Evolutionary conservation across 2,113 vertebrate species (phyloP).

Genomic region (Leucoraja erinaceus): DNA sequence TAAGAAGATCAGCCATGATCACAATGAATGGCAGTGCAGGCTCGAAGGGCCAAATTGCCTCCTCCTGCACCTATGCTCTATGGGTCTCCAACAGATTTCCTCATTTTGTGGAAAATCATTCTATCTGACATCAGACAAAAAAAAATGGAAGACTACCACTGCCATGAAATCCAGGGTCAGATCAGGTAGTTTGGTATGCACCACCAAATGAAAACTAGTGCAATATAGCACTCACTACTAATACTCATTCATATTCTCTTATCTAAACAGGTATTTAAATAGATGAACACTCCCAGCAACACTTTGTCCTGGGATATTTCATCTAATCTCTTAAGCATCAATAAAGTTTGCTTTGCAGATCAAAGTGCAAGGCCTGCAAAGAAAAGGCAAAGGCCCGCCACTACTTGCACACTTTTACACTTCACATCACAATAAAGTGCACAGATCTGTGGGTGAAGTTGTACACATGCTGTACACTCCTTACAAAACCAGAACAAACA

Average conservation of each 20-base stretch:
- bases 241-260: too few species aligned
- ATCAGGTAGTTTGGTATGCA: neutral
- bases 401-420: neutral
- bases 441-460: neutral
- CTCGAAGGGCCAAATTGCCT: too few species aligned
- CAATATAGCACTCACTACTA: neutral
- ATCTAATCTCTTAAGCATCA: neutral
- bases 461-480: too few species aligned
- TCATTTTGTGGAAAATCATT: neutral
- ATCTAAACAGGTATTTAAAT: neutral
- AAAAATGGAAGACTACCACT: neutral
- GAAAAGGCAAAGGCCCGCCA: neutral
- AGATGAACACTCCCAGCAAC: neutral
- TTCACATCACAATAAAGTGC: neutral
- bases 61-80: too few species aligned
- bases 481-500: neutral
- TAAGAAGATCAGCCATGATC: too few species aligned
- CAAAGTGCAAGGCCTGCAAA: neutral
- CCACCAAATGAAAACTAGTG: neutral
- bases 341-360: neutral
- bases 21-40: too few species aligned
- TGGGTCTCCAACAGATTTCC: neutral
- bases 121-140: neutral
- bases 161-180: neutral
- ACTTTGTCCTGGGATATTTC: neutral